These are phyloP conservation scores for Megalops cyprinoides DNA, from an alignment of 2,797 vertebrate genomes.

Conservation along the genomic window DNA sequence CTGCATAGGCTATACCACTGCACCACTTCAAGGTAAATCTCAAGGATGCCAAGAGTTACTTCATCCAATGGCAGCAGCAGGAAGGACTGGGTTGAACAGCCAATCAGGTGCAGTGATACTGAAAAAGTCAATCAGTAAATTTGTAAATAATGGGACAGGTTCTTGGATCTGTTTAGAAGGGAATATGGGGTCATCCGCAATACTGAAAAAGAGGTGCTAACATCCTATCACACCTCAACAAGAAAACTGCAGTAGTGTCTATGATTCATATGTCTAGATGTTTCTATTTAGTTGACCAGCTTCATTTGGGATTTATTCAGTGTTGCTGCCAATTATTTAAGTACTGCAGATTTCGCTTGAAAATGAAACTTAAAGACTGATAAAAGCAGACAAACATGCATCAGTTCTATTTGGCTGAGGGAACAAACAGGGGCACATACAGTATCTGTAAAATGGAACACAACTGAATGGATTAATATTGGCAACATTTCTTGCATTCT, in stretches of 20 bases:
- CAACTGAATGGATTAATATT: conserved; percentile 27
- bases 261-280: not conserved
- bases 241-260: conserved; percentile 75
- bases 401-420: conserved; percentile 23
- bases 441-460: conserved; percentile 27
- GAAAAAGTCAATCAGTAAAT: not conserved
- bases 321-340: conserved; percentile 11
- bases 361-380: conserved; percentile 15
- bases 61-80: not conserved
- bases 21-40: not conserved
- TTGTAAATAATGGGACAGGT: not conserved
- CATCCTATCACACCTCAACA: conserved; percentile 62
- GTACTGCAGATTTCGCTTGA: conserved; percentile 40
- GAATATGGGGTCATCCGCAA: conserved; percentile 70
- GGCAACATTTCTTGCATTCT: not conserved
- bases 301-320: not conserved
- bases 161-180: conserved; percentile 78
- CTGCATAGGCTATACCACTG: not conserved
- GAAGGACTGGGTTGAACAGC: not conserved
- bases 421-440: conserved; percentile 6
- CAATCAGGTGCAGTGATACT: not conserved
- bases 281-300: conserved; percentile 10
- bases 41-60: not conserved
- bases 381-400: conserved; percentile 31
- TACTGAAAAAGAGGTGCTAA: conserved; percentile 68